These are phyloP conservation scores for Apamea crenata DNA, from an alignment of 2,888 invertebrate species.

Conservation along the genomic window DNA sequence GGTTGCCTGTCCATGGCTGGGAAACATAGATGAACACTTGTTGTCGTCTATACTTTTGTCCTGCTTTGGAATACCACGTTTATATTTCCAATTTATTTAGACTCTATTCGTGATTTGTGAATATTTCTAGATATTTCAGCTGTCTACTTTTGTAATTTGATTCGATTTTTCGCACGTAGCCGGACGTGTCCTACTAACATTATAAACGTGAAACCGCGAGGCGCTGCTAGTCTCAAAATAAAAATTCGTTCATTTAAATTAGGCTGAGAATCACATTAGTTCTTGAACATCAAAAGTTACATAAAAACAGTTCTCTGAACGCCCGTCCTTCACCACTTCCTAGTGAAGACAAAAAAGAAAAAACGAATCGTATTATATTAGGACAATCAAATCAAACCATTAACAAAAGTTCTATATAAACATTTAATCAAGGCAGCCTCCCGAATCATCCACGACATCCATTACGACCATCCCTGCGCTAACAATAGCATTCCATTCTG, in stretches of 20 bases:
- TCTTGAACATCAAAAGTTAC: background rate
- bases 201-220: too few species aligned
- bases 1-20: conserved; percentile 77
- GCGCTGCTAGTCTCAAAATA: too few species aligned
- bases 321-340: background rate
- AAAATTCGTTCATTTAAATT: too few species aligned
- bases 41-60: background rate
- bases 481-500: conserved; percentile 54
- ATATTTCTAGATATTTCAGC: conserved; percentile 17
- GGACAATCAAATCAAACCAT: background rate
- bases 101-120: conserved; percentile 4
- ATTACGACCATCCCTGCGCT: conserved; percentile 9
- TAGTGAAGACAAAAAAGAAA: background rate
- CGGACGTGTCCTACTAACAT: too few species aligned
- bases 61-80: conserved; percentile 8
- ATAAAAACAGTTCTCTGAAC: background rate
- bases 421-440: conserved; percentile 7
- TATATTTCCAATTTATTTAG: conserved; percentile 7
- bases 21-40: conserved; percentile 8
- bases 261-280: background rate
- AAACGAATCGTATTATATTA: background rate
- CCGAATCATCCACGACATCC: conserved; percentile 2
- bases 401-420: background rate
- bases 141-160: conserved; percentile 51
- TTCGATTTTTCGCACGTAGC: conserved; percentile 58